phyloP scores from a whole-genome alignment of 2,797 vertebrate genomes.

The Agapornis canus region DNA sequence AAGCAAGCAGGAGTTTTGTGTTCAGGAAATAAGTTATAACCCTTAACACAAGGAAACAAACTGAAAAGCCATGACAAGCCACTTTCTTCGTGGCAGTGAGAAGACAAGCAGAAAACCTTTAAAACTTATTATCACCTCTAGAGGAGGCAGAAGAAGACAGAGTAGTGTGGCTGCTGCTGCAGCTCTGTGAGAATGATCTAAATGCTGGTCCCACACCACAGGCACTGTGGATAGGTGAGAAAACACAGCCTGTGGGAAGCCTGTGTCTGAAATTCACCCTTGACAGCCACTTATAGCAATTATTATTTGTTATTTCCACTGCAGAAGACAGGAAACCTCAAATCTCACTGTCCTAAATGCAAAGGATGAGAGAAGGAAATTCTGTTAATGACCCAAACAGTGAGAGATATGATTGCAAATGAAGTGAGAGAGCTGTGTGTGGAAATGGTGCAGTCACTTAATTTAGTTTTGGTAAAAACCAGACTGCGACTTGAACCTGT shows the following conservation, averaged over 20 bases:
- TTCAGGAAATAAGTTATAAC: not conserved
- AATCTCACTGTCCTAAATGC: not conserved
- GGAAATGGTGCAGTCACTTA: not conserved
- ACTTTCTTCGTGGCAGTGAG: not conserved
- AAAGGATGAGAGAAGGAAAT: not conserved
- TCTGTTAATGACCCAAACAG: fast-evolving
- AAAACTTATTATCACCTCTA: not conserved
- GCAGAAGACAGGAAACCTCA: not conserved
- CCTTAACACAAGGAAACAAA: not conserved
- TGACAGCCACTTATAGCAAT: not conserved
- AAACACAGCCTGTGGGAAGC: not conserved
- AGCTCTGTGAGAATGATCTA: not conserved
- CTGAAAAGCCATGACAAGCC: not conserved
- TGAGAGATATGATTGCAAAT: not conserved
- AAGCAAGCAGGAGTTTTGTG: not conserved
- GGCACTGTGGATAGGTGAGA: not conserved
- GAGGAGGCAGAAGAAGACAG: not conserved
- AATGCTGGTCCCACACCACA: not conserved
- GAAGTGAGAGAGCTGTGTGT: not conserved
- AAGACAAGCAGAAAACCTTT: not conserved
- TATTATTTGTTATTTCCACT: not conserved
- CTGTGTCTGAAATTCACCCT: not conserved
- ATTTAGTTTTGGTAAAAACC: not conserved
- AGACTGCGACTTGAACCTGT: not conserved
- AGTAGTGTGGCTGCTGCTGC: not conserved